Conservation (phyloP, 2,888 invertebrate genomes). For the Pristionchus entomophagus region DNA sequence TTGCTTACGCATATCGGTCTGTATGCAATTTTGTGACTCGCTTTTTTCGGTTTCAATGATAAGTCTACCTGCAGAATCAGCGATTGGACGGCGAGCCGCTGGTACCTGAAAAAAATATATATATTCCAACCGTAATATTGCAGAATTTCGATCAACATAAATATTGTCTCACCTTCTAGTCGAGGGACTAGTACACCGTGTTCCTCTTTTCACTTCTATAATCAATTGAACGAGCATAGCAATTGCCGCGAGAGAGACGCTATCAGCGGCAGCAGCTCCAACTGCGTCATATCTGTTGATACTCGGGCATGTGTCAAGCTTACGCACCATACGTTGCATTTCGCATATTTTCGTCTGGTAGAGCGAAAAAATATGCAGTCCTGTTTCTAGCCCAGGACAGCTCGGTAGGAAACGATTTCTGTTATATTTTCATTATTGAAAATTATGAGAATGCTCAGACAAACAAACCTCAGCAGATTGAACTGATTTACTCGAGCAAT, state of each 20-base stretch:
- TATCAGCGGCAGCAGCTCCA: background rate
- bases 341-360: background rate
- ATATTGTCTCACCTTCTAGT: background rate
- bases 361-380: background rate
- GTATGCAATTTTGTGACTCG: no score
- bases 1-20: no score
- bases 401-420: background rate
- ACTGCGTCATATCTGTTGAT: background rate
- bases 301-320: no score
- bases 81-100: background rate
- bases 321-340: background rate
- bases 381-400: background rate
- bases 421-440: no score
- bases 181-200: background rate
- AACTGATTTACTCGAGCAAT: no score
- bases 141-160: no score
- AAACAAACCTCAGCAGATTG: no score
- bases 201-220: background rate
- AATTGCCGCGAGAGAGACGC: background rate
- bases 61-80: background rate
- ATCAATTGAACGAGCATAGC: background rate
- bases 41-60: no score
- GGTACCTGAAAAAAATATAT: background rate
- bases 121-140: no score
- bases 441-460: no score